These are phyloP conservation scores for Drosophila kambysellisi DNA, from an alignment of 2,888 invertebrate genomes.

Conservation along the genomic window DNA sequence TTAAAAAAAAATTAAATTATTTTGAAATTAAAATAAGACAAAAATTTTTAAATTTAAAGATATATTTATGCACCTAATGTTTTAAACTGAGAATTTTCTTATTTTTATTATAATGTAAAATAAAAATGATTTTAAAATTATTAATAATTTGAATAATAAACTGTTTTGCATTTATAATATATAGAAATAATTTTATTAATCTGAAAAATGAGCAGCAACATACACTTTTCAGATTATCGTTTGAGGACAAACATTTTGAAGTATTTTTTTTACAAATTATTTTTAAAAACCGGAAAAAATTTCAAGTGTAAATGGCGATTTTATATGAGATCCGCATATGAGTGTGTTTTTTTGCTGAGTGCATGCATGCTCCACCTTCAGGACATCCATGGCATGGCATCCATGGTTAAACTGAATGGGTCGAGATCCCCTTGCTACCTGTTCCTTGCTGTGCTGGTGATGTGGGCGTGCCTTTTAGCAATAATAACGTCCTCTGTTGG, in stretches of 20 bases:
- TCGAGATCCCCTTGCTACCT: conserved; percentile 46
- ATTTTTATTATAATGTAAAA: no score
- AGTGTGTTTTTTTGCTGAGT: not conserved
- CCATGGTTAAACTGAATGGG: not conserved
- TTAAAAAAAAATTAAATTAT: no score
- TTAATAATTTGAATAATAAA: not conserved
- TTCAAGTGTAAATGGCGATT: not conserved
- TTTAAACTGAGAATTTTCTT: no score
- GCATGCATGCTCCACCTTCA: not conserved
- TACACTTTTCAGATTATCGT: not conserved
- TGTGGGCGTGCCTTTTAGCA: conserved; percentile 77
- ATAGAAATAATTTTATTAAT: not conserved
- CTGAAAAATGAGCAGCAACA: not conserved
- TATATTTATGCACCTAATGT: no score
- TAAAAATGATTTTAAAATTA: no score
- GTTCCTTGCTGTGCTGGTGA: conserved; percentile 21
- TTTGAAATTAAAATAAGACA: not conserved
- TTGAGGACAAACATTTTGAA: no score
- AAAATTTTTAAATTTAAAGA: no score
- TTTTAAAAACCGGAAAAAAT: not conserved
- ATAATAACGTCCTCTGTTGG: conserved; percentile 80
- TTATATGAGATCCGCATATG: no score
- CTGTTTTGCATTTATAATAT: not conserved
- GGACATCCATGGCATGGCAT: not conserved
- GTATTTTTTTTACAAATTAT: not conserved